These are phyloP conservation scores for Lindbergichthys nudifrons DNA, from an alignment of 2,797 vertebrate species.

Conservation along the genomic window DNA sequence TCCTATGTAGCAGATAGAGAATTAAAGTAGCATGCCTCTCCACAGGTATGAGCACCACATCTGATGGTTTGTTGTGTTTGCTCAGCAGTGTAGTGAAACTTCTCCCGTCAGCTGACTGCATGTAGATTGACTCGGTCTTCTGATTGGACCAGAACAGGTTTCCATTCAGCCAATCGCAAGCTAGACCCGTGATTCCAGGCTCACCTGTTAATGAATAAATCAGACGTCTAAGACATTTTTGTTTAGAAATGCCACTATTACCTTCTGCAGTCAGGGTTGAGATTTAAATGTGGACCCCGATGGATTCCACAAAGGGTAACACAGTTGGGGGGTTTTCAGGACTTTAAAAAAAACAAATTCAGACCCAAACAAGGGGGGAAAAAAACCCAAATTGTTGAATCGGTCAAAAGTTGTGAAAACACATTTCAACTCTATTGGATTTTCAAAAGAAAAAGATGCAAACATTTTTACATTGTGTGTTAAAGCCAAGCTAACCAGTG, in stretches of 20 bases:
- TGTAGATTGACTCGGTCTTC: slow-evolving; percentile 80
- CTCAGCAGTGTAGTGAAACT: slow-evolving; percentile 85
- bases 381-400: too few species aligned
- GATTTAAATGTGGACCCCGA: too few species aligned
- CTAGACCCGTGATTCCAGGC: slow-evolving; percentile 85
- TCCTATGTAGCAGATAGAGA: neutral
- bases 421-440: too few species aligned
- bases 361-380: too few species aligned
- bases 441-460: neutral
- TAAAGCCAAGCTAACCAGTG: neutral
- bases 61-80: slow-evolving; percentile 86
- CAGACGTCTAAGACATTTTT: neutral
- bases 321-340: too few species aligned
- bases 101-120: slow-evolving; percentile 83
- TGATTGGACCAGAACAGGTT: slow-evolving; percentile 92
- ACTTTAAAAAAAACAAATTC: too few species aligned
- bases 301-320: too few species aligned
- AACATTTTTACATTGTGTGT: neutral
- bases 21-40: slow-evolving; percentile 81
- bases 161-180: slow-evolving; percentile 92
- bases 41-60: slow-evolving; percentile 86
- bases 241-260: neutral
- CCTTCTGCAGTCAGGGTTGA: neutral
- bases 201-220: slow-evolving; percentile 74
- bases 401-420: neutral